Evolutionary conservation across 2,888 invertebrate genomes (phyloP).

Genomic region (Stenchaetothrips biformis): DNA sequence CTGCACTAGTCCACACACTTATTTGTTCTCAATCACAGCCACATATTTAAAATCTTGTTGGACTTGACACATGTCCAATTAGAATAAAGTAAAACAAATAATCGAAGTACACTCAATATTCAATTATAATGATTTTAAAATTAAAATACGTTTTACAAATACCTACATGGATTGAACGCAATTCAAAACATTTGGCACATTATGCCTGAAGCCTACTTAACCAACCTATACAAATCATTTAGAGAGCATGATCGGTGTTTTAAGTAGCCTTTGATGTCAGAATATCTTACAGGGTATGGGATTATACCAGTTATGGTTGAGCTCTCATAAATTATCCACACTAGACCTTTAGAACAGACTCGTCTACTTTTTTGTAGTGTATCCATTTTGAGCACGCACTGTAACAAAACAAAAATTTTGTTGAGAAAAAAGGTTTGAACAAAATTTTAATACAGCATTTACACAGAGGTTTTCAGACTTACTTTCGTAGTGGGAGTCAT

Average conservation of each 20-base stretch:
- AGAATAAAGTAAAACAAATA: neutral
- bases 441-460: neutral
- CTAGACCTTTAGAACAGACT: constrained; percentile 41
- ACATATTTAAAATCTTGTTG: neutral
- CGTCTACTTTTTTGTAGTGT: constrained; percentile 31
- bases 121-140: neutral
- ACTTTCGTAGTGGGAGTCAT: constrained; percentile 71
- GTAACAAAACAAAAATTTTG: constrained; percentile 26
- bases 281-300: neutral
- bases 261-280: neutral
- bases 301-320: neutral
- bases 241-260: neutral
- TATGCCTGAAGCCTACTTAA: neutral
- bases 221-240: neutral
- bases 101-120: neutral
- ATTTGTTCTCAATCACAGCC: constrained; percentile 9
- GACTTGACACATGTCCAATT: neutral
- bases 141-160: neutral
- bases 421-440: constrained; percentile 18
- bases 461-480: constrained; percentile 38
- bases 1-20: neutral
- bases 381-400: constrained; percentile 28
- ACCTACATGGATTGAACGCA: neutral
- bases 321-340: constrained; percentile 37
- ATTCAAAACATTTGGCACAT: neutral